These are phyloP conservation scores for Hedya salicella DNA, from an alignment of 2,888 invertebrate genomes.

Conservation along the genomic window DNA sequence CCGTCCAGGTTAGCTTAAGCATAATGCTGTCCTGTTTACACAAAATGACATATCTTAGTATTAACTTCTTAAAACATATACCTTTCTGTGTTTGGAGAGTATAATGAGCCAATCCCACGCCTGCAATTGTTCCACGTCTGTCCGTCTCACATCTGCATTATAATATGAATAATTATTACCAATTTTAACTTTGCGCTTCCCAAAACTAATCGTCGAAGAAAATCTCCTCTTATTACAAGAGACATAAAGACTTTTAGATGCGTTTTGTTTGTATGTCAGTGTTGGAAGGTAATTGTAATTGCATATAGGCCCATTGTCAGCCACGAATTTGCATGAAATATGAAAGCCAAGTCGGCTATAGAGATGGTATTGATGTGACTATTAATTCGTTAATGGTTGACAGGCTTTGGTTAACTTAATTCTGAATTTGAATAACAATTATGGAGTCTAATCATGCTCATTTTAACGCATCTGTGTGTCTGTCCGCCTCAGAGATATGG, in stretches of 20 bases:
- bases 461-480: no score
- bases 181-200: slow-evolving; percentile 12
- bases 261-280: slow-evolving; percentile 40
- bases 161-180: slow-evolving; percentile 58
- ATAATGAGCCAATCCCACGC: slow-evolving; percentile 81
- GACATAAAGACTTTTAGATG: slow-evolving; percentile 43
- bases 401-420: slow-evolving; percentile 21
- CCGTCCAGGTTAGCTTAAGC: slow-evolving; percentile 69
- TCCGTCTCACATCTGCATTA: slow-evolving; percentile 75
- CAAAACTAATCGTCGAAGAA: slow-evolving; percentile 30
- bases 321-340: slow-evolving; percentile 80
- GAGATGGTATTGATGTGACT: slow-evolving; percentile 64
- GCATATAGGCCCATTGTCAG: slow-evolving; percentile 77
- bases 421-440: slow-evolving; percentile 29
- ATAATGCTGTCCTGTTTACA: slow-evolving; percentile 57
- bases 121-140: slow-evolving; percentile 78
- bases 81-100: not conserved
- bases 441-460: not conserved
- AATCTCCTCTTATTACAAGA: slow-evolving; percentile 44
- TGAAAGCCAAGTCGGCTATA: slow-evolving; percentile 73
- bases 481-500: no score
- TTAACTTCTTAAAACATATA: not conserved
- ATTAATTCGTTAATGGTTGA: slow-evolving; percentile 52
- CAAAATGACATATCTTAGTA: not conserved
- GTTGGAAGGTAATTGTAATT: slow-evolving; percentile 60